phyloP scores from a whole-genome alignment of 2,888 invertebrate species.

The Aphidoletes aphidimyza region DNA sequence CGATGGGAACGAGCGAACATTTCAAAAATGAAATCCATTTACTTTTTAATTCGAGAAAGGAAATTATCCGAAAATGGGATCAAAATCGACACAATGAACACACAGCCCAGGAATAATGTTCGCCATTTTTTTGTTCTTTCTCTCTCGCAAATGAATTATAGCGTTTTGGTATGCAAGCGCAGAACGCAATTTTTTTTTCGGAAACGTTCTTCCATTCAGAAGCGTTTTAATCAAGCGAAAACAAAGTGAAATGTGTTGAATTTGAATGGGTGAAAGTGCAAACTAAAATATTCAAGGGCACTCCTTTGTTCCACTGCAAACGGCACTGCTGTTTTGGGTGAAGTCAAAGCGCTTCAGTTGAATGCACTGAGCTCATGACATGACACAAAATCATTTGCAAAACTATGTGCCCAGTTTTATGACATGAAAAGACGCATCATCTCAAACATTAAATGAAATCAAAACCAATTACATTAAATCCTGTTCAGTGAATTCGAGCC shows the following conservation, averaged over 20 bases:
- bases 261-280: constrained; percentile 31
- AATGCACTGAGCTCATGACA: not conserved
- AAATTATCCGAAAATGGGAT: constrained; percentile 48
- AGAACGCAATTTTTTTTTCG: too few relatives aligned
- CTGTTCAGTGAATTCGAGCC: constrained; percentile 54
- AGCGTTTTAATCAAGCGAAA: constrained; percentile 34
- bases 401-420: constrained; percentile 31
- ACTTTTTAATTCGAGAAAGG: constrained; percentile 30
- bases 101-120: too few relatives aligned
- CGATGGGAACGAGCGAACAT: not conserved
- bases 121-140: too few relatives aligned
- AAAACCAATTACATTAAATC: constrained; percentile 54
- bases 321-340: too few relatives aligned
- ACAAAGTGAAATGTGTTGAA: constrained; percentile 8
- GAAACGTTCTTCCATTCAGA: too few relatives aligned
- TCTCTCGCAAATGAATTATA: too few relatives aligned
- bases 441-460: constrained; percentile 1
- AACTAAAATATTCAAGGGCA: constrained; percentile 27
- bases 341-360: not conserved
- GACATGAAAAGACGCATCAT: constrained; percentile 49
- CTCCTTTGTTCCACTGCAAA: too few relatives aligned
- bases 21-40: constrained; percentile 8
- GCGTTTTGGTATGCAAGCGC: too few relatives aligned
- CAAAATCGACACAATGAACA: constrained; percentile 51
- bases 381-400: not conserved